These are phyloP conservation scores for Tachuris rubrigastra DNA, from an alignment of 2,113 vertebrate species.

Conservation along the genomic window DNA sequence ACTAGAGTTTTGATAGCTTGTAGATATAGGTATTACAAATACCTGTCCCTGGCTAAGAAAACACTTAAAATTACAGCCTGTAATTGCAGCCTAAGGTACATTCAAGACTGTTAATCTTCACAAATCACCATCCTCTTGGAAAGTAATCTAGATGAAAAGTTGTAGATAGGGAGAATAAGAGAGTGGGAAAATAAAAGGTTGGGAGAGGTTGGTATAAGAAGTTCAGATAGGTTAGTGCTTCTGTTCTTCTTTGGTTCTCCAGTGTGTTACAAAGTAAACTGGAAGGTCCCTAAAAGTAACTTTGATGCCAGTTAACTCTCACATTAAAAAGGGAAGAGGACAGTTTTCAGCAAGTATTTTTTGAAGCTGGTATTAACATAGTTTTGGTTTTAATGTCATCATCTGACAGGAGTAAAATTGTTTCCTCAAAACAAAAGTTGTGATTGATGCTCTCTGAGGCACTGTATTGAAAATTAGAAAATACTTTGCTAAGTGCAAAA, in stretches of 20 bases:
- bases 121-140: neutral
- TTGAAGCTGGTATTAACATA: neutral
- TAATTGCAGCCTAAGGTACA: neutral
- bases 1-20: neutral
- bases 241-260: neutral
- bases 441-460: neutral
- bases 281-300: neutral
- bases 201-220: neutral
- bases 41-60: neutral
- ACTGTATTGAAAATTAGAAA: neutral
- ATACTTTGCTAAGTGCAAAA: neutral
- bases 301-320: neutral
- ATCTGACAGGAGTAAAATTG: neutral
- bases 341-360: neutral
- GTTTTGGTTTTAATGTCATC: neutral
- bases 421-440: neutral
- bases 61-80: neutral
- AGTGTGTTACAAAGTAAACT: neutral
- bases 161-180: neutral
- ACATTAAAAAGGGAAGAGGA: neutral
- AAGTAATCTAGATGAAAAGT: neutral
- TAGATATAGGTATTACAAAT: neutral
- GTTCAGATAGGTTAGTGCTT: neutral
- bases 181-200: neutral
- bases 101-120: neutral